These are phyloP conservation scores for Sinocyclocheilus grahami DNA, from an alignment of 2,113 vertebrate species.

Conservation along the genomic window DNA sequence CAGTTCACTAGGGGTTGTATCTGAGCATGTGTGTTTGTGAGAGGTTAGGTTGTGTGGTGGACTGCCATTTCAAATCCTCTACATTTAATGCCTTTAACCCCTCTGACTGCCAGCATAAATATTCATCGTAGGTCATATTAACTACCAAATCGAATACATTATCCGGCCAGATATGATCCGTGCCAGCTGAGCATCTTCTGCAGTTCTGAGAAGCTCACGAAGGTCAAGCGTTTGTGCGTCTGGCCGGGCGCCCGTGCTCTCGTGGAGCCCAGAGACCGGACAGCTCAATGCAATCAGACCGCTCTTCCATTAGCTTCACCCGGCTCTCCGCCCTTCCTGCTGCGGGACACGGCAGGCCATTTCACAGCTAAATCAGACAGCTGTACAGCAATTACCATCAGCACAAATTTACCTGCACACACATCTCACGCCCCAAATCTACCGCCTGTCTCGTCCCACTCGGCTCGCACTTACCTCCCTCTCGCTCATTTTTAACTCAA, in stretches of 20 bases:
- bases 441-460: neutral
- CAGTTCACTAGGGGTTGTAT: neutral
- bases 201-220: conserved; percentile 49
- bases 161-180: conserved; percentile 41
- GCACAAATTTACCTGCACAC: conserved; percentile 54
- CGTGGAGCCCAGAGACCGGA: conserved; percentile 7
- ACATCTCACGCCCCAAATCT: conserved; percentile 29
- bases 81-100: conserved; percentile 46
- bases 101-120: conserved; percentile 43
- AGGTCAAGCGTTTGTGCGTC: conserved; percentile 66
- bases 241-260: conserved; percentile 48
- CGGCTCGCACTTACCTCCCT: neutral
- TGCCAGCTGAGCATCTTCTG: conserved; percentile 49
- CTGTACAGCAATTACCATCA: conserved; percentile 64
- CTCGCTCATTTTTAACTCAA: conserved; percentile 3
- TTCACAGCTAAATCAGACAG: conserved; percentile 57
- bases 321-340: conserved; percentile 39
- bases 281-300: conserved; percentile 42
- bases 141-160: conserved; percentile 59
- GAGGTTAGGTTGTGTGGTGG: neutral
- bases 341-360: conserved; percentile 61
- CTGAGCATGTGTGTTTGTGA: neutral
- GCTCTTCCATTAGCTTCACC: conserved; percentile 46
- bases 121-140: conserved; percentile 53
- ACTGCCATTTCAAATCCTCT: conserved; percentile 2